phyloP scores from a whole-genome alignment of 53 echinoderm and acorn worm genomes.

The Holothuria leucospilota region DNA sequence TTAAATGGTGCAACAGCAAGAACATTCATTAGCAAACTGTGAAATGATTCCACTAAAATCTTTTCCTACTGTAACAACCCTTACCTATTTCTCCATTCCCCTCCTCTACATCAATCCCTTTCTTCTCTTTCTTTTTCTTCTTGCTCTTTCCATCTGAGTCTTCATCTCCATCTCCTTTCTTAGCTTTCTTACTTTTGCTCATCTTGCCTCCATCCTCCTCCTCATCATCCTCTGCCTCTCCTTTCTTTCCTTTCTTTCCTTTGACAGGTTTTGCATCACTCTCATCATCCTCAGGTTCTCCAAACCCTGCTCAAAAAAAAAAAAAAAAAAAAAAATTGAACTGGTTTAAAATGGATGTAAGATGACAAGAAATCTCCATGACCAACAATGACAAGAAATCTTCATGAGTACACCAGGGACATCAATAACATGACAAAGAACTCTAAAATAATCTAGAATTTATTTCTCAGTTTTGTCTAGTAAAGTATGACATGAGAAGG shows the following conservation, averaged over 20 bases:
- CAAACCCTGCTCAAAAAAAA: conserved; percentile 54
- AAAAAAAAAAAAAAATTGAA: no score
- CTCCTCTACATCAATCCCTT: conserved; percentile 7
- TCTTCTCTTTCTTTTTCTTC: conserved; percentile 46
- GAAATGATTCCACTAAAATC: neutral
- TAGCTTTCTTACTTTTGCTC: conserved; percentile 26
- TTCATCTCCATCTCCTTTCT: conserved; percentile 28
- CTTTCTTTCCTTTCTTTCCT: conserved; percentile 61
- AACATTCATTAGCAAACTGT: no score
- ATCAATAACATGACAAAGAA: no score
- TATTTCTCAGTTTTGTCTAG: no score
- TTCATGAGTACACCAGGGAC: neutral
- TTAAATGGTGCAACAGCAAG: no score
- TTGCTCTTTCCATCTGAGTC: conserved; percentile 10
- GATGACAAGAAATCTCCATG: neutral
- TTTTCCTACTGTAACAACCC: neutral
- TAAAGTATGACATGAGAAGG: no score
- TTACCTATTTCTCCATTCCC: neutral
- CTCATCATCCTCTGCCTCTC: conserved; percentile 48
- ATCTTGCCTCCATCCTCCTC: conserved; percentile 19
- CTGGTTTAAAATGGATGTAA: neutral
- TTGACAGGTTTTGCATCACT: conserved; percentile 44
- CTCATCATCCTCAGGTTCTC: conserved; percentile 44
- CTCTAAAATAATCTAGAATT: no score
- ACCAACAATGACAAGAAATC: neutral